phyloP scores from a whole-genome alignment of 2,113 vertebrate species.

The Pollachius pollachius region DNA sequence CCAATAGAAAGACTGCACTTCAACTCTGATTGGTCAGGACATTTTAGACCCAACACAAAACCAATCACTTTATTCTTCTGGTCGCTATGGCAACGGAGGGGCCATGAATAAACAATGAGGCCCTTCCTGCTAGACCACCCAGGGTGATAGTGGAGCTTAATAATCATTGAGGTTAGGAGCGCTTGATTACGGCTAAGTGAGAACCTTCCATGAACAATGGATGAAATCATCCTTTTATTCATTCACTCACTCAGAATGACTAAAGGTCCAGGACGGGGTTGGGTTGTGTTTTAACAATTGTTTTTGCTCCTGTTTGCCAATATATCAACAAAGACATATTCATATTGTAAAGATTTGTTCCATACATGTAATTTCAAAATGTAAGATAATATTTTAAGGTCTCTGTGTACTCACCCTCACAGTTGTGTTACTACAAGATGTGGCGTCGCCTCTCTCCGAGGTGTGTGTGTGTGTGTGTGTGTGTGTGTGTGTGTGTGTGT shows the following conservation, averaged over 20 bases:
- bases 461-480: not conserved
- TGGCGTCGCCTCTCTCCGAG: conserved; percentile 54
- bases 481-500: no score
- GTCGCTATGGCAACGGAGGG: conserved; percentile 54
- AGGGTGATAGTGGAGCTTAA: conserved; percentile 40
- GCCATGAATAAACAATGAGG: conserved; percentile 59
- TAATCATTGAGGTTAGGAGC: conserved; percentile 51
- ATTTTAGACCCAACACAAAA: conserved; percentile 47
- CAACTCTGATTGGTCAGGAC: conserved; percentile 62
- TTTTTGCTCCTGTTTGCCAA: conserved; percentile 76
- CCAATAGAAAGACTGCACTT: conserved; percentile 58
- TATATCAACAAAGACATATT: conserved; percentile 83
- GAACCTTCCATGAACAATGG: conserved; percentile 48
- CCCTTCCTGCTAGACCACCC: conserved; percentile 57
- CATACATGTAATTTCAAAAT: conserved; percentile 83
- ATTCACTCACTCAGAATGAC: conserved; percentile 63
- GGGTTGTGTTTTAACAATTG: conserved; percentile 76
- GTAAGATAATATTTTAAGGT: conserved; percentile 91
- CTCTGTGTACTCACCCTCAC: conserved; percentile 60
- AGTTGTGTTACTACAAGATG: conserved; percentile 42
- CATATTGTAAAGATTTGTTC: conserved; percentile 88
- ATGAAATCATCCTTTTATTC: conserved; percentile 64
- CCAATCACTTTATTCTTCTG: conserved; percentile 45
- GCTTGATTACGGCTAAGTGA: conserved; percentile 29
- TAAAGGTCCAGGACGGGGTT: conserved; percentile 45